Evolutionary conservation across 1,140 invertebrate genomes (phyloP).

Genomic region (Archegozetes longisetosus): DNA sequence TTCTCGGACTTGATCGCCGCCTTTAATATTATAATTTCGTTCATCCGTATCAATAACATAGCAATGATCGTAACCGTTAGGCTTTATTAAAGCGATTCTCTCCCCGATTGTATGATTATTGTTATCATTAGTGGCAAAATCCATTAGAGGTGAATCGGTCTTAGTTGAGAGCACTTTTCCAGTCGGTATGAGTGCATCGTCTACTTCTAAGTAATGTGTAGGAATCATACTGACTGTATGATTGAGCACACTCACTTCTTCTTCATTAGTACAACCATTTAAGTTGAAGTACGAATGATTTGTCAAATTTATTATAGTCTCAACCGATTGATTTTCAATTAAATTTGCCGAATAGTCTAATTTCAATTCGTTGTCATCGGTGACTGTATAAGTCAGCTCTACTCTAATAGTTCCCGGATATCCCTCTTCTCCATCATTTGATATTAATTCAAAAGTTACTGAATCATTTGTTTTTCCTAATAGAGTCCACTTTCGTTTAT

Average conservation of each 20-base stretch:
- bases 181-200: conserved; percentile 55
- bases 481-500: conserved; percentile 34
- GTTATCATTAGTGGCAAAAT: not conserved
- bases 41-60: conserved; percentile 1
- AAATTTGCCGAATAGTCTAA: conserved; percentile 50
- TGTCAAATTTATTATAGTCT: conserved; percentile 72
- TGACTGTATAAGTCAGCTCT: conserved; percentile 51
- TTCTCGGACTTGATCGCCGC: not conserved
- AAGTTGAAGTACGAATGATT: conserved; percentile 92
- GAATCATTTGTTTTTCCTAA: not conserved
- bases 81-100: not conserved
- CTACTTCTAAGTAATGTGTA: conserved; percentile 54
- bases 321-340: conserved; percentile 34
- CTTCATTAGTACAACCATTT: conserved; percentile 37
- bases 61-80: conserved; percentile 16
- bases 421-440: conserved; percentile 49
- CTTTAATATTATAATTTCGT: not conserved
- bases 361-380: conserved; percentile 47
- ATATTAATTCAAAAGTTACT: not conserved
- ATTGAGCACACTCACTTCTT: conserved; percentile 36
- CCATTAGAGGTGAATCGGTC: not conserved
- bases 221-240: conserved; percentile 57
- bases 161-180: conserved; percentile 24
- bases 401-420: conserved; percentile 57
- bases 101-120: conserved; percentile 4